Evolutionary conservation across 2,797 vertebrate species (phyloP).

Genomic region (Acanthis flammea): DNA sequence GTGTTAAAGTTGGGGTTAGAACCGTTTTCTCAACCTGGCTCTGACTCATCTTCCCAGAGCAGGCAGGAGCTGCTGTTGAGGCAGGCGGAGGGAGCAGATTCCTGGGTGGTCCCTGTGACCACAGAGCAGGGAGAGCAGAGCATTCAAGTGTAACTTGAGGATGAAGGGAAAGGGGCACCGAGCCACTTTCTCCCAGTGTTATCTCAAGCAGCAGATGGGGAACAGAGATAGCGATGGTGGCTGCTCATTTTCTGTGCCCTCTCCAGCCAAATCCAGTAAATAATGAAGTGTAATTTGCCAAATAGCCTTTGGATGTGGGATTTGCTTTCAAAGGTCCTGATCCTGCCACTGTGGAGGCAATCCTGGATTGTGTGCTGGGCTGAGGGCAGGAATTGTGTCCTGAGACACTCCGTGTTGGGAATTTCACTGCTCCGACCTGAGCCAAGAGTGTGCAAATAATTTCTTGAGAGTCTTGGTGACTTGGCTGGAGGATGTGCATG

Average conservation of each 20-base stretch:
- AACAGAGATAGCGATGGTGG: not conserved
- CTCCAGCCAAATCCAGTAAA: slow-evolving; percentile 36
- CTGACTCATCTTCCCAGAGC: slow-evolving; percentile 33
- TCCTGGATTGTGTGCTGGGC: not conserved
- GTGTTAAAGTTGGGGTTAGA: not conserved
- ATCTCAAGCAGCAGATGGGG: slow-evolving; percentile 54
- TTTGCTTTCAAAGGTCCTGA: not conserved
- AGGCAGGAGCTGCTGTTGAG: not conserved
- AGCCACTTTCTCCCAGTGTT: slow-evolving; percentile 65
- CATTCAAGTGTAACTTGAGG: slow-evolving; percentile 57
- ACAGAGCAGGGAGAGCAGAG: slow-evolving; percentile 29
- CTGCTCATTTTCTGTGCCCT: slow-evolving; percentile 28
- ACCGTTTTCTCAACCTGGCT: not conserved
- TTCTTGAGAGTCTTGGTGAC: not conserved
- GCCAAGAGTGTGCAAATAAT: not conserved
- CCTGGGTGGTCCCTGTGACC: slow-evolving; percentile 66
- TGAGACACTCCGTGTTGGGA: rapidly evolving
- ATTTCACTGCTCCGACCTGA: not conserved
- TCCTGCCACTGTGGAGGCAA: not conserved
- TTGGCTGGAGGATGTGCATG: not conserved
- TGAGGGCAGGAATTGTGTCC: not conserved
- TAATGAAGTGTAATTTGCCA: slow-evolving; percentile 48
- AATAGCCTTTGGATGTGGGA: not conserved
- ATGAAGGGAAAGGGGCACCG: slow-evolving; percentile 55
- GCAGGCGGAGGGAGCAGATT: slow-evolving; percentile 23